Base-by-base conservation (phyloP, 2,888 invertebrate species). In the Drosophila mulleri region DNA sequence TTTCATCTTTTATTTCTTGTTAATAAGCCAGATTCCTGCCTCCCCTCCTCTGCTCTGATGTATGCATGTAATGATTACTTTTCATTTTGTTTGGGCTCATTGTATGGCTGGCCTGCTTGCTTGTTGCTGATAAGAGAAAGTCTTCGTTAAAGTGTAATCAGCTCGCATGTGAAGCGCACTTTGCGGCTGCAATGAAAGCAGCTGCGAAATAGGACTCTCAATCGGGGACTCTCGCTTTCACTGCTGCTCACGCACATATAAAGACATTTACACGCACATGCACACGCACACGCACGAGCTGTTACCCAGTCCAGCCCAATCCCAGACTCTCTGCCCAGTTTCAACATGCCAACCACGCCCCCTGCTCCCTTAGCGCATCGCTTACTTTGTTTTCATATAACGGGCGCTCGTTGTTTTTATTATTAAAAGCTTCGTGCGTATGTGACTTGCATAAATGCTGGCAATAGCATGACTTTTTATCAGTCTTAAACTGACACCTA, bases 391-490 rank as follows among this genome's bases (percentile, higher is more conserved):
- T 84, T 78, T 83, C 80, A 67, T 85, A 83, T 84, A 79, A 78
- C 70, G 76, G 71, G 56, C 60, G 78, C 81, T 89, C 78, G 80
- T 88, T 84, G 87, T 87, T 86, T 86, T 86, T 89, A 89, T 86
- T 86, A 89, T 88, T 86, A 89, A 88, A 86, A 86, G 86, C 88
- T 84, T 71, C 65, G 75, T 87, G 81, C 66, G 89, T 81, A 89
- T 86, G 86, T 86, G 86, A 89, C 86, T 86, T 89, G 86, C 89
- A 86, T 86, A 89, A 81, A 89, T 77, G 75, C 68, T 58, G 45
- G 72, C 23, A 70, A 18, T 48, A 59, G 58, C 62, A 44, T 54
- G 69, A 60, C 62, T 77, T 81, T 78, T 84, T 87, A 83, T 83
- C 83, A 87, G 87, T 61, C 58, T 58, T 57, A 44, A 67, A 75